Evolutionary conservation across 2,888 invertebrate genomes (phyloP).

Genomic region (Mythimna impura): DNA sequence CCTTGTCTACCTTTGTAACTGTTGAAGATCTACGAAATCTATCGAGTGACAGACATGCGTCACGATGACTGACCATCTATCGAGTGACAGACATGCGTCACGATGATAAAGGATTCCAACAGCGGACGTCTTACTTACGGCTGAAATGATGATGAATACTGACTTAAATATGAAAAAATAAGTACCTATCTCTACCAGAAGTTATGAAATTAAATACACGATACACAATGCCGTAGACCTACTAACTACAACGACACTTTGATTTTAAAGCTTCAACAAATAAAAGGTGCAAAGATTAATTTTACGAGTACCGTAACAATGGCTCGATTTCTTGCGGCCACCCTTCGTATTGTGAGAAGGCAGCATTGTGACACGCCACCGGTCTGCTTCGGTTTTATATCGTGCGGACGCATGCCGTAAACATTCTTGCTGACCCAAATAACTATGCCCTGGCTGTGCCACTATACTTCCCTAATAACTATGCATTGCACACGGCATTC

Average conservation of each 20-base stretch:
- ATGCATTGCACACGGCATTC: conserved; percentile 72
- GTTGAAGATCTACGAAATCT: no score
- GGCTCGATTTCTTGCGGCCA: conserved; percentile 25
- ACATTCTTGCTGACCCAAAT: conserved; percentile 74
- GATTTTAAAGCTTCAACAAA: conserved; percentile 37
- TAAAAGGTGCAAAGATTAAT: conserved; percentile 46
- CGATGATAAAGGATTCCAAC: no score
- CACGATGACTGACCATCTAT: no score
- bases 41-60: no score
- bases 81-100: no score
- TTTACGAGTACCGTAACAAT: conserved; percentile 49
- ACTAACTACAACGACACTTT: conserved; percentile 19
- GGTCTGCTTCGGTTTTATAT: conserved; percentile 67
- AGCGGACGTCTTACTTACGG: no score
- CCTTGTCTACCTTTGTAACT: no score
- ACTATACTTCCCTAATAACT: conserved; percentile 71
- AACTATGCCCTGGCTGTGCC: conserved; percentile 68
- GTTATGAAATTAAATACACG: conserved; percentile 8
- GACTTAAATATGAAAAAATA: no score
- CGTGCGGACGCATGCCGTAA: conserved; percentile 63
- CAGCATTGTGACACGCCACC: conserved; percentile 63
- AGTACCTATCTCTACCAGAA: background rate
- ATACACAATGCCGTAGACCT: background rate
- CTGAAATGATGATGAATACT: no score
- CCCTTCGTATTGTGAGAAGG: conserved; percentile 55